Percentiles rank a stretch among this genome's conserved stretches.
Conservation (phyloP, 2,888 invertebrate genomes). For the Cynaeus angustus region DNA sequence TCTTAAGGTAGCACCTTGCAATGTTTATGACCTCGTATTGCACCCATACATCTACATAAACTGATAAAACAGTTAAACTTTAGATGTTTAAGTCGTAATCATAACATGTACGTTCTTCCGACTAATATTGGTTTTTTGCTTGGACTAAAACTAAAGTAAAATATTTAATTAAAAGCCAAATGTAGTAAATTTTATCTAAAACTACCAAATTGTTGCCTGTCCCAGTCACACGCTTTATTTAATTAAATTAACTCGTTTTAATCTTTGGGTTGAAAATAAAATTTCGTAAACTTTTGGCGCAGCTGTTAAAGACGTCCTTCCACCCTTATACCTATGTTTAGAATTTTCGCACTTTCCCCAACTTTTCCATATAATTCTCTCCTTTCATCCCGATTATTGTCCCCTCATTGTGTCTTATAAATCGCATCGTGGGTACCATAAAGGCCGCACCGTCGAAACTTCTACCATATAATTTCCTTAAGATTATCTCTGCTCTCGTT, state of each 20-base stretch:
- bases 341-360: conserved; percentile 5
- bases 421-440: conserved; percentile 21
- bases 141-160: too few species aligned
- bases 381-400: conserved; percentile 28
- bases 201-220: background rate
- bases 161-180: too few species aligned
- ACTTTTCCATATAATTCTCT: conserved; percentile 24
- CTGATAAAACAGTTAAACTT: too few species aligned
- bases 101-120: too few species aligned
- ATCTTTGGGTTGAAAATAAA: background rate
- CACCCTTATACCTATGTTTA: conserved; percentile 3
- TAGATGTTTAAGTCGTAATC: too few species aligned
- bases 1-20: too few species aligned
- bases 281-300: background rate
- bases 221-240: conserved; percentile 1
- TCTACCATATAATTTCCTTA: conserved; percentile 36
- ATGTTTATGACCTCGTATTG: too few species aligned
- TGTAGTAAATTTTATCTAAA: background rate
- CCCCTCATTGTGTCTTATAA: conserved; percentile 23
- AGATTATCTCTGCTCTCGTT: conserved; percentile 31
- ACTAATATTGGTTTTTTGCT: too few species aligned
- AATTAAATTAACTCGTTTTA: background rate
- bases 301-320: conserved; percentile 1
- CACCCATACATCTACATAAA: too few species aligned
- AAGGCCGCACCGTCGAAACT: conserved; percentile 31